Evolutionary conservation across 2,888 invertebrate genomes (phyloP), one percentile per base, ranked within the genome.

Genomic region (Tubiluchus corallicola): DNA sequence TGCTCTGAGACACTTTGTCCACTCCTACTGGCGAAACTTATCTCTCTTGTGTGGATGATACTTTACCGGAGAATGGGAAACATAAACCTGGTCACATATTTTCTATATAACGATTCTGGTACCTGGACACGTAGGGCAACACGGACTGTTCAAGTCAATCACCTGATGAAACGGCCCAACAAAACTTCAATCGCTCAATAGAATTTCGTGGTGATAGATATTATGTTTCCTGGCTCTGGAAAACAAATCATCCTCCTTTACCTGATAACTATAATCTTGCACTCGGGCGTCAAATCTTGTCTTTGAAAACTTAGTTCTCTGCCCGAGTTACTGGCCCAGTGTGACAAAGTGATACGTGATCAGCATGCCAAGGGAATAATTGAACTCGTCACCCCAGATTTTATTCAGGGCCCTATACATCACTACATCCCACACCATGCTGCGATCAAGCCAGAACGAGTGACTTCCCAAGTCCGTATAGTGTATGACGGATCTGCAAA

Each of bases 381-480:
- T 3, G 42, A 42, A 42, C 16, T 16, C 5, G 42, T 42, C 17
- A 18, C n/a, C 16, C n/a, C n/a, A n/a, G 5, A n/a, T 37, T 15
- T n/a, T 4, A 16, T 38, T 17, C 15, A 19, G 13, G 3, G 37
- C 5, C 21, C n/a, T 17, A n/a, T 21, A n/a, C 19, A 16, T n/a
- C 49, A 50, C 16, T 49, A 46, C 21, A 16, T 49, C 3, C 39
- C 50, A 3, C 50, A 50, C 17, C 50, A 48, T 17, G 15, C 37
- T 15, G 49, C 50, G 2, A 4, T 39, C 9, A 47, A 29, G 13
- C 37, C 37, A 9, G 4, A 39, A 3, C 47, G 47, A 20, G 20
- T 17, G 16, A 50, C 45, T 5, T 47, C 45, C n/a, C 47, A 45
- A 16, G 17, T 45, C 15, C 46, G 45, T 13, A 47, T 45, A 4